A percentile compares a stretch with the other conserved stretches of the same genome.
Conservation (phyloP, 2,888 invertebrate genomes). For the Tubulanus polymorphus region DNA sequence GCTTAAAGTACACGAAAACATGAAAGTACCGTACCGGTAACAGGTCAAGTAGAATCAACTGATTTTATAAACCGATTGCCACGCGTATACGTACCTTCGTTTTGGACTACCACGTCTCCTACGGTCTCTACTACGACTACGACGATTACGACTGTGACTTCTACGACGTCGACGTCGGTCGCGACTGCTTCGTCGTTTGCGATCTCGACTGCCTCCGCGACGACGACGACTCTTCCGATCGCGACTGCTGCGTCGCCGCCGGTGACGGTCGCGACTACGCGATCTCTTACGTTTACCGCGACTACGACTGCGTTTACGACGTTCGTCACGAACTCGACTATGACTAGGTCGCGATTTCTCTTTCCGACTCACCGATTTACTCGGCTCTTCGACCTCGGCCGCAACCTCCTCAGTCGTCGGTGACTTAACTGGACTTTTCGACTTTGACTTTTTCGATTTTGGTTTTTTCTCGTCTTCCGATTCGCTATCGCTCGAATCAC, state of each 20-base stretch:
- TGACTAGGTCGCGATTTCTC: constrained; percentile 14
- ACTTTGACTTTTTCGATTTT: constrained; percentile 8
- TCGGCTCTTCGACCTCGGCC: constrained; percentile 15
- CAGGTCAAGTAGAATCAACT: not conserved
- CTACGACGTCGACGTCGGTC: constrained; percentile 12
- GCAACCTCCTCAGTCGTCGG: constrained; percentile 9
- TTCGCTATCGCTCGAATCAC: constrained; percentile 14
- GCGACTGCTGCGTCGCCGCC: constrained; percentile 18
- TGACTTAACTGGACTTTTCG: constrained; percentile 1
- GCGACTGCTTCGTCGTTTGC: constrained; percentile 2
- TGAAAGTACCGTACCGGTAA: too few species aligned
- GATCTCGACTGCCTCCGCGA: not conserved
- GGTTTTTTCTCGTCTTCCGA: constrained; percentile 14
- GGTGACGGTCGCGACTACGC: not conserved
- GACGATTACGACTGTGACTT: constrained; percentile 4
- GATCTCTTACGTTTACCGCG: constrained; percentile 17
- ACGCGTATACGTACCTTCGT: constrained; percentile 2
- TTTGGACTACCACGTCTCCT: constrained; percentile 14
- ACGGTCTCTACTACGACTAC: constrained; percentile 12
- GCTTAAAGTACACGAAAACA: constrained; percentile 12
- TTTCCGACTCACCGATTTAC: constrained; percentile 16
- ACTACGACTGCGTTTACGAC: constrained; percentile 17
- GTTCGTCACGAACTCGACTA: constrained; percentile 18
- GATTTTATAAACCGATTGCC: not conserved
- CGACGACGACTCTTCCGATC: constrained; percentile 10